Percentiles rank a stretch among this genome's conserved stretches.
Conservation (phyloP, 2,113 vertebrate genomes). For the Neodon shergylaensis region DNA sequence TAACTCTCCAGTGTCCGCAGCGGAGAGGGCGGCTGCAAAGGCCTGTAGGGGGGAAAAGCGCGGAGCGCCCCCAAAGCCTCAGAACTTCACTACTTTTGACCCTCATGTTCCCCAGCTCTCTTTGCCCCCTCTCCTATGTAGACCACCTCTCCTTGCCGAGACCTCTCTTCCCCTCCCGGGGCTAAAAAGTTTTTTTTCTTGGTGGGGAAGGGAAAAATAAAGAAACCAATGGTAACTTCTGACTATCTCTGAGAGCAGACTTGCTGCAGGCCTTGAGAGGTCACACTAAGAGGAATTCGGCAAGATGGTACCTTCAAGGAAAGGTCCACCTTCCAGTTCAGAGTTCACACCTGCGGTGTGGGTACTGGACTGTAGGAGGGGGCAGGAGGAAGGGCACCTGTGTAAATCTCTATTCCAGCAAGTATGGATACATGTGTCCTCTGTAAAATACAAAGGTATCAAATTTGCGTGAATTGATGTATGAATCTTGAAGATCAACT, state of each 20-base stretch:
- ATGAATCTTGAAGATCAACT: neutral
- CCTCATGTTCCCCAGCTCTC: neutral
- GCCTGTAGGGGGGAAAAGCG: neutral
- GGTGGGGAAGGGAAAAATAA: neutral
- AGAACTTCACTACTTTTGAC: neutral
- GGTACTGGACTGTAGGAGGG: neutral
- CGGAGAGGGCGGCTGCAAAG: constrained; percentile 61
- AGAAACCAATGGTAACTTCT: constrained; percentile 26
- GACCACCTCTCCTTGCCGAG: neutral
- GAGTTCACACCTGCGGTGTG: neutral
- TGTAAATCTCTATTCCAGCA: neutral
- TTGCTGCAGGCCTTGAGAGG: neutral
- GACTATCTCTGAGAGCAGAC: neutral
- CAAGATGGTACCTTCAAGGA: neutral
- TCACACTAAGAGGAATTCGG: neutral
- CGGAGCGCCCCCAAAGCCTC: neutral
- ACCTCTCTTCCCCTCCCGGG: neutral
- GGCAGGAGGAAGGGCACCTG: neutral
- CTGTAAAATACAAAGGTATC: neutral
- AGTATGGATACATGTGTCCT: neutral
- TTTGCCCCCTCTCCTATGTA: neutral
- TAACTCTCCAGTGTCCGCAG: constrained; percentile 87
- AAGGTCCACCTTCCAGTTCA: neutral
- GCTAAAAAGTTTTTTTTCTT: constrained; percentile 53
- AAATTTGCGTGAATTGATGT: neutral